Evolutionary conservation across 2,888 invertebrate genomes (phyloP), one percentile per base, ranked within the genome.

Genomic region (Mycalesis mineus): DNA sequence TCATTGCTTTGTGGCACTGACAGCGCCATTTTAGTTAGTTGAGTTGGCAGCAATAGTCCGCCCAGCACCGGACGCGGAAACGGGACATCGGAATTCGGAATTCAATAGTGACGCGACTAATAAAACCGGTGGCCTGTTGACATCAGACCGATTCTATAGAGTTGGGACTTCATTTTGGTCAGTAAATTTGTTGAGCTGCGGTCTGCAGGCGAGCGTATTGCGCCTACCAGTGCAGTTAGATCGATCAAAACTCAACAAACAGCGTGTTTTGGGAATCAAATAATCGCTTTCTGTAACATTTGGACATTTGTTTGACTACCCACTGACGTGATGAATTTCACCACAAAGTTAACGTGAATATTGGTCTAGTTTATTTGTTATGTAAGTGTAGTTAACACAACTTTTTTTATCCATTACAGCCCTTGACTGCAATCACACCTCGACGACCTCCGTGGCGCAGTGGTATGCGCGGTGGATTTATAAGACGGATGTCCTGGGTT

Each of bases 81-180:
- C 73, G 73, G 74, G 70, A 73, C 75, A 72, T 73, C 14, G 51
- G 41, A 51, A 83, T 81, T 81, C 82, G 50, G 50, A 50, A 83
- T 81, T 81, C 84, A 82, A 85, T 84, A 81, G 78, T 71, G 69
- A 74, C 69, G 79, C 74, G 70, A 72, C 80, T 80, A 87, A 84
- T 87, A 51, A 51, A 51, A 51, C 51, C 39, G 40, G 51, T 51
- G 40, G 51, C 41, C 51, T 51, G 51, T 51, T 51, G 51, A 51
- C 51, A 51, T 31, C 40, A 31, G 51, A 39, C 40, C 31, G 51
- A 39, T 40, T 51, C 51, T 51, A 51, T 51, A 51, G 51, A 51
- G 40, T 51, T 51, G 51, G 40, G 40, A 51, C 51, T 51, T 51
- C 51, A 51, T 51, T 51, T 51, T 51, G 51, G 40, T 39, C 51